Conservation (phyloP, 1,140 invertebrate species). For the Pantala flavescens region DNA sequence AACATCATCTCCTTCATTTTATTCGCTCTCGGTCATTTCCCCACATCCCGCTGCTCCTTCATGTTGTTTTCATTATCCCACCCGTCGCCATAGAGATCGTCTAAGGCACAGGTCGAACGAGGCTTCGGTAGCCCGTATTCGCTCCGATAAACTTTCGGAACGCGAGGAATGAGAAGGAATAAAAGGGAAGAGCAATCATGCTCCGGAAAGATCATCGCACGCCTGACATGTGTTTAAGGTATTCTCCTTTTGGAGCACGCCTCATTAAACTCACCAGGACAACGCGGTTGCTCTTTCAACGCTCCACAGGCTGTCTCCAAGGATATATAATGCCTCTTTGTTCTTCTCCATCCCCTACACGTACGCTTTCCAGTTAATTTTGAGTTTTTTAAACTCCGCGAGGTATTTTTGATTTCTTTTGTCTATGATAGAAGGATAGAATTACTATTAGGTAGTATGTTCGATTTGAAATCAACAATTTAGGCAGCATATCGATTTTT, state of each 20-base stretch:
- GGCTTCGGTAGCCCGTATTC: not conserved
- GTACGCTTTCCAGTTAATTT: no score
- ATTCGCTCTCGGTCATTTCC: not conserved
- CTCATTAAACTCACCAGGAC: not conserved
- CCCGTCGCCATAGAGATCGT: not conserved
- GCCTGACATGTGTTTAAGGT: constrained; percentile 5
- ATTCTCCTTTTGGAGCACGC: not conserved
- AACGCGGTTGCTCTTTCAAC: not conserved
- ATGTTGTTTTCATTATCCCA: not conserved
- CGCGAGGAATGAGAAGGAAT: no score
- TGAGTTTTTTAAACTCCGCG: no score
- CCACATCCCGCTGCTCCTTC: not conserved
- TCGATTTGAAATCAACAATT: no score
- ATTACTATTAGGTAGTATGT: no score
- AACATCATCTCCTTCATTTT: not conserved
- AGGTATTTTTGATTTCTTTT: no score
- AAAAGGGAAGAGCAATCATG: not conserved
- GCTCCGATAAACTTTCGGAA: not conserved
- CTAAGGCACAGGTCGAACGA: not conserved
- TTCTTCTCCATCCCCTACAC: no score
- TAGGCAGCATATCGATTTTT: no score
- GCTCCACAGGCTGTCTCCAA: not conserved
- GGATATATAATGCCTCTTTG: not conserved
- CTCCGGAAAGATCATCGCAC: not conserved
- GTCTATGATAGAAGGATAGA: no score